phyloP scores from a whole-genome alignment of 2,797 vertebrate species.

The Tapera naevia region DNA sequence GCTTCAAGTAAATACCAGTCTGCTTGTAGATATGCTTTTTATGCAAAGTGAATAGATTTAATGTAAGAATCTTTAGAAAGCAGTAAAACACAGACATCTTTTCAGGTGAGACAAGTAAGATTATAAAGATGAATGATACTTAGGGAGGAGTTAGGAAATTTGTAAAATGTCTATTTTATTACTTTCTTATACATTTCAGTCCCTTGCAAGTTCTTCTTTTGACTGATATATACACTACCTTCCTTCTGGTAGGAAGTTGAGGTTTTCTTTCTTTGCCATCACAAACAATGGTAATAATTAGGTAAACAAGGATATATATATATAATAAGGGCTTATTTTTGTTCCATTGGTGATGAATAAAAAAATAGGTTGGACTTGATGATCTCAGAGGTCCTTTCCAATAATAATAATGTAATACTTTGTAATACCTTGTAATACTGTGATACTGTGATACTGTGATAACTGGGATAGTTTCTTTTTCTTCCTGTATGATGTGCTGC shows the following conservation, averaged over 20 bases:
- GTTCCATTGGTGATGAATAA: neutral
- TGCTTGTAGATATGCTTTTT: neutral
- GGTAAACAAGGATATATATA: neutral
- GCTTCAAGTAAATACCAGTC: neutral
- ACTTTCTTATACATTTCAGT: neutral
- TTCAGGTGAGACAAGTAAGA: neutral
- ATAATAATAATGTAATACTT: no score
- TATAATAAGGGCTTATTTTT: neutral
- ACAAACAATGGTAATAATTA: neutral
- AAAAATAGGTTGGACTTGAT: no score
- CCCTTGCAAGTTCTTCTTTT: neutral
- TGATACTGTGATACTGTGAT: no score
- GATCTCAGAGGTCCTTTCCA: no score
- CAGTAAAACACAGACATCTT: neutral
- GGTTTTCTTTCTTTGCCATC: neutral
- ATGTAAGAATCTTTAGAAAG: neutral
- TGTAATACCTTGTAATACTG: no score
- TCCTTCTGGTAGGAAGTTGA: neutral
- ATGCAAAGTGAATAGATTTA: neutral
- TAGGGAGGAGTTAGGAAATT: neutral
- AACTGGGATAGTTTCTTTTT: neutral
- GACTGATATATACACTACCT: neutral
- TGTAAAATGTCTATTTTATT: constrained; percentile 10
- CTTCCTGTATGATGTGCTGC: neutral
- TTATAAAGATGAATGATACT: neutral